These are phyloP conservation scores for Bombus impatiens DNA, from an alignment of 1,140 invertebrate genomes.

Conservation along the genomic window DNA sequence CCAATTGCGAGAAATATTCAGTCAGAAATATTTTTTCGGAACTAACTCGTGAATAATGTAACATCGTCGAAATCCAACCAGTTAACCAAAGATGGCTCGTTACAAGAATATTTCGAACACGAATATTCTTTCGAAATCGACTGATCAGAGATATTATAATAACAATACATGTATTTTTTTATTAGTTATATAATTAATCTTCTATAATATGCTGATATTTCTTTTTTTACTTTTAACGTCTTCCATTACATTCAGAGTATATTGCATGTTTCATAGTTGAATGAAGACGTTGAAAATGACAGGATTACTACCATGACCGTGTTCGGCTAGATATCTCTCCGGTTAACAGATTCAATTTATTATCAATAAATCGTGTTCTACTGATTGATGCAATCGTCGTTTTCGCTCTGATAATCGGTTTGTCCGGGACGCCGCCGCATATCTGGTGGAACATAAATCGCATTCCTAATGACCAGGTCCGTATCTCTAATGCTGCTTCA, in stretches of 20 bases:
- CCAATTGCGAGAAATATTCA: not conserved
- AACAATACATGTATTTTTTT: too few relatives aligned
- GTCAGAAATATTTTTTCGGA: not conserved
- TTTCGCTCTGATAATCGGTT: slow-evolving; percentile 6
- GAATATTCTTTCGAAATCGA: not conserved
- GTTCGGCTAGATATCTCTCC: not conserved
- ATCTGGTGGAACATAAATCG: slow-evolving; percentile 7
- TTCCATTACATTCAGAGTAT: too few relatives aligned
- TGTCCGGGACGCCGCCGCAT: not conserved
- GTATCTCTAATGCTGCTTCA: slow-evolving; percentile 4
- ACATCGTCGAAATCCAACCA: not conserved
- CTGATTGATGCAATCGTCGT: not conserved
- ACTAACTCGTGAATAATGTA: not conserved
- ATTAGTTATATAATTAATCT: too few relatives aligned
- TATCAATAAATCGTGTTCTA: not conserved
- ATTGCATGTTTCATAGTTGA: not conserved
- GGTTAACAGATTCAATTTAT: not conserved
- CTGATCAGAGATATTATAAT: too few relatives aligned
- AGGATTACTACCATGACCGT: not conserved
- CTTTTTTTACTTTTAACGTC: too few relatives aligned
- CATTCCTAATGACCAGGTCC: not conserved
- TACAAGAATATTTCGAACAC: not conserved
- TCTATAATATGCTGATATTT: too few relatives aligned
- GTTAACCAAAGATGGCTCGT: not conserved
- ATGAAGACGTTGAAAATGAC: not conserved